Base-by-base conservation (phyloP, 2,113 vertebrate genomes). In the Dasypus novemcinctus region DNA sequence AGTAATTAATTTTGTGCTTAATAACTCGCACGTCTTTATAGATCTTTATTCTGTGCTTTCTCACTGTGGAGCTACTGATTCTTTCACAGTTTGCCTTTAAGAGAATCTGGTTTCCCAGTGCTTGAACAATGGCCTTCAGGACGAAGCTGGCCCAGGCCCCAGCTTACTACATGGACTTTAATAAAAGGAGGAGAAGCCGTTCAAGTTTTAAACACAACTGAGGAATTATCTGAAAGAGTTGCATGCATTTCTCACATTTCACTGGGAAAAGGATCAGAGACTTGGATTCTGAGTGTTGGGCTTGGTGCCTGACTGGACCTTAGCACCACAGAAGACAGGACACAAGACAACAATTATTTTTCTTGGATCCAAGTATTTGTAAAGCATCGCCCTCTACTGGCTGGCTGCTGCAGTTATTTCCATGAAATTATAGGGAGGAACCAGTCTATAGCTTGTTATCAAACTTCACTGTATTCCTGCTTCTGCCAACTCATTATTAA, bases 331-430 rank as follows among this genome's bases (percentile, higher is more conserved):
- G 17, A 49, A 83, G 5, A 33, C 7, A 63, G 36, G 8, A 9
- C 6, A 61, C 12, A 38, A 12, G 4, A 71, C 31, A 29, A 27
- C 3, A 17, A 41, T 61, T 33, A 25, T 72, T 89, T 92, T 68
- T 81, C 5, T 71, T 95, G 52, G 31, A 61, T 71, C 64, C 41
- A 43, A 41, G 61, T 20, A 15, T n/a, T 63, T 87, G 41, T 89
- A 49, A 93, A 96, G 57, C 52, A 66, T 90, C 93, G 81, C 69
- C 76, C 36, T 75, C 90, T 87, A n/a, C 74, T 46, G 84, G 41
- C 31, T 68, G 46, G 68, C 15, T 79, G 33, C 85, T 87, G 25
- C 15, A 69, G 36, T 68, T 64, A 31, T 54, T 46, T 87, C n/a
- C 63, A 78, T 68, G 49, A 78, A 92, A 85, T 68, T 17, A 15